phyloP scores from a whole-genome alignment of 2,113 vertebrate species.

The Vicugna pacos region DNA sequence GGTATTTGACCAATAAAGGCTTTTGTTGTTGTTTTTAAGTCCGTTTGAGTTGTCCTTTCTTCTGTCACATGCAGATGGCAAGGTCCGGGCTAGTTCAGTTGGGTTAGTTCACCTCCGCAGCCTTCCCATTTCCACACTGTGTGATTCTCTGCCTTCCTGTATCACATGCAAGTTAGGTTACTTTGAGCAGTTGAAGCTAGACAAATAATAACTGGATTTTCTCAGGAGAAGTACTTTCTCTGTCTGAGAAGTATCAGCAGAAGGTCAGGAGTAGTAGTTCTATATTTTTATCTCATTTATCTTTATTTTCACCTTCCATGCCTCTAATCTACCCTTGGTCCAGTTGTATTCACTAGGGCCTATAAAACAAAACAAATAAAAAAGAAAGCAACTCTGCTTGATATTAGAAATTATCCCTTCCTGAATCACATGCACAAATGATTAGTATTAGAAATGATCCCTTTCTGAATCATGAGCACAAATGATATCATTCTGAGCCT shows the following conservation, averaged over 20 bases:
- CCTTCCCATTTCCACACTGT: background rate
- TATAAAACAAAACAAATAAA: background rate
- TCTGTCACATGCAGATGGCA: background rate
- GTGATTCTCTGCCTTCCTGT: background rate
- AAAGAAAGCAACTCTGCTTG: background rate
- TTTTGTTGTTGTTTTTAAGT: background rate
- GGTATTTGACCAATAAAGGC: background rate
- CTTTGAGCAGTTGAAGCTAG: background rate
- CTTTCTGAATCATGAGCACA: background rate
- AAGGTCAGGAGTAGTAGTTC: background rate
- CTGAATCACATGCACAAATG: background rate
- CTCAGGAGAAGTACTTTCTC: background rate
- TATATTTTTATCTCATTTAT: constrained; percentile 43
- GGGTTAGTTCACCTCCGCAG: background rate
- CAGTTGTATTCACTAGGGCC: background rate
- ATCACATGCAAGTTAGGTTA: background rate
- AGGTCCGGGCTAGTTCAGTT: background rate
- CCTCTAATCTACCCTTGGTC: background rate
- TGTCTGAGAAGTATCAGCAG: background rate
- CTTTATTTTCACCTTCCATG: constrained; percentile 16
- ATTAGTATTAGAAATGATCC: background rate
- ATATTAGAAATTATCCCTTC: background rate
- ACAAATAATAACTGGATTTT: background rate
- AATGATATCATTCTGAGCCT: background rate
- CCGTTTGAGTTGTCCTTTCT: constrained; percentile 5